These are phyloP conservation scores for Plestiodon gilberti DNA, from an alignment of 2,113 vertebrate genomes.

Conservation along the genomic window DNA sequence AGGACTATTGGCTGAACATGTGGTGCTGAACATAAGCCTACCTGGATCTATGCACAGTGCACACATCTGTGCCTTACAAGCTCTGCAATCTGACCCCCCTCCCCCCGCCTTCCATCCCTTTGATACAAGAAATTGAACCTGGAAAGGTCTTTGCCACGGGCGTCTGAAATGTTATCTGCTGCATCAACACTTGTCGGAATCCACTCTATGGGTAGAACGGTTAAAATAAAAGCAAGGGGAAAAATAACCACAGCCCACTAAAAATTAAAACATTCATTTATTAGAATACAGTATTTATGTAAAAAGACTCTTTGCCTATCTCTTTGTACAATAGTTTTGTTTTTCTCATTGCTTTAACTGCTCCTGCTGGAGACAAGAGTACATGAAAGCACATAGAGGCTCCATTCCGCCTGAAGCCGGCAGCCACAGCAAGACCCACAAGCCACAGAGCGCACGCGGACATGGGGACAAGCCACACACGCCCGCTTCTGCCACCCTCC, in stretches of 20 bases:
- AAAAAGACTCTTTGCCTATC: conserved; percentile 77
- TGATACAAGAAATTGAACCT: no score
- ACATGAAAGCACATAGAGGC: conserved; percentile 59
- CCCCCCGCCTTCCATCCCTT: no score
- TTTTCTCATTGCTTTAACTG: conserved; percentile 54
- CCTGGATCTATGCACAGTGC: no score
- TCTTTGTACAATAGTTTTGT: conserved; percentile 58
- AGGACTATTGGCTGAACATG: no score
- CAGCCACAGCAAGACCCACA: neutral
- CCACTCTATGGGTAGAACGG: no score
- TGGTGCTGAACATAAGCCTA: no score
- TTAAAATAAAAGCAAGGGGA: fast-evolving
- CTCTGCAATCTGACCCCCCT: no score
- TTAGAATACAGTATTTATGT: conserved; percentile 81
- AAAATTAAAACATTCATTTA: conserved; percentile 82
- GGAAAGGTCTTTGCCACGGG: no score
- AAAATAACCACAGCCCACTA: conserved; percentile 48
- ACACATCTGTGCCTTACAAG: no score
- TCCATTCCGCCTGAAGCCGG: neutral
- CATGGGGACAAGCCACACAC: neutral
- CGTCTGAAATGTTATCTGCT: no score
- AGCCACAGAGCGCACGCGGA: neutral
- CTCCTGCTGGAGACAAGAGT: conserved; percentile 66
- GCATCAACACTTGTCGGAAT: no score
- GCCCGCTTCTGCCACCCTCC: neutral